A percentile compares a stretch with the other conserved stretches of the same genome.
Conservation (phyloP, 2,797 vertebrate genomes). For the Aplochiton taeniatus region DNA sequence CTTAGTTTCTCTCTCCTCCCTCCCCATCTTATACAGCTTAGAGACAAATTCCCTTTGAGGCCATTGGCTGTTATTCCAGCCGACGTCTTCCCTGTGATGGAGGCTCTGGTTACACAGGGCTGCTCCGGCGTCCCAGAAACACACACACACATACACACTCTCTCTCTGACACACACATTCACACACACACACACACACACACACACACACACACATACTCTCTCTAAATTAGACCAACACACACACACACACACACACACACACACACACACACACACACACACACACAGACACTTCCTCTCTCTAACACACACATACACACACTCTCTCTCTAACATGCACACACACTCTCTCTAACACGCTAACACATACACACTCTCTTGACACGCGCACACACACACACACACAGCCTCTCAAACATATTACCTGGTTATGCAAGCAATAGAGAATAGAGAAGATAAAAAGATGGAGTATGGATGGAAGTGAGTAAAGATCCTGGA, state of each 20-base stretch:
- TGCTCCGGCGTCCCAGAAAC: conserved; percentile 40
- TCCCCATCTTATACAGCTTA: conserved; percentile 57
- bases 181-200: not conserved
- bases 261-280: not conserved
- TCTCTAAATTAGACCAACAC: too few relatives aligned
- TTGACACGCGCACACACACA: not conserved
- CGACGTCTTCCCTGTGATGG: conserved; percentile 55
- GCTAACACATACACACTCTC: not conserved
- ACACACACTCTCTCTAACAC: not conserved
- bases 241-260: not conserved
- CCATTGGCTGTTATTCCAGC: conserved; percentile 58
- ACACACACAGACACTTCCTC: conserved; percentile 10
- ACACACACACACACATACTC: not conserved
- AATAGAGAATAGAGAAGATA: not conserved
- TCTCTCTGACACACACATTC: not conserved
- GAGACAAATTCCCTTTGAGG: conserved; percentile 59
- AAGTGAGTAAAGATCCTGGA: too few relatives aligned
- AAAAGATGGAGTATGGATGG: too few relatives aligned
- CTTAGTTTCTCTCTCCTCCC: conserved; percentile 38
- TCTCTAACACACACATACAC: conserved; percentile 16
- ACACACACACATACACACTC: conserved; percentile 12
- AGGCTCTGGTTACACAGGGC: conserved; percentile 61
- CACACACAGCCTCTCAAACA: not conserved
- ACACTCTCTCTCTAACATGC: conserved; percentile 15
- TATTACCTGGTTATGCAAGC: conserved; percentile 34